phyloP scores from a whole-genome alignment of 2,888 invertebrate genomes.

The Scaptomyza reducta region DNA sequence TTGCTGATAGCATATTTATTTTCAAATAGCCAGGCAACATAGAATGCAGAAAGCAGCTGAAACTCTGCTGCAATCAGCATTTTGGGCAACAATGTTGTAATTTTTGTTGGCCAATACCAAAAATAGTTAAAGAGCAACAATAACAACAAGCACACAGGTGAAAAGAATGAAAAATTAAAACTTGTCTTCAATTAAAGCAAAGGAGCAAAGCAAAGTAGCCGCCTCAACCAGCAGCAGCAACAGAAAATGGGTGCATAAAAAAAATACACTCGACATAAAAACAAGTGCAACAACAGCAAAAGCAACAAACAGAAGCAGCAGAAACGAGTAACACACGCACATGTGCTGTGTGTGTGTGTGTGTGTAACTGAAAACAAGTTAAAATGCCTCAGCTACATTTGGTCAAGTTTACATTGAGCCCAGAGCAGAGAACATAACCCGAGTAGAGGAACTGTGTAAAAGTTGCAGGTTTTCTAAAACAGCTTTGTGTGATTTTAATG shows the following conservation, averaged over 20 bases:
- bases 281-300: slow-evolving; percentile 38
- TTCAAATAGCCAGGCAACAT: slow-evolving; percentile 24
- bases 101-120: slow-evolving; percentile 47
- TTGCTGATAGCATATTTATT: slow-evolving; percentile 43
- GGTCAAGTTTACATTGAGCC: slow-evolving; percentile 69
- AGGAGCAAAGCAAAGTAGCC: slow-evolving; percentile 47
- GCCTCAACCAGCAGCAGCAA: slow-evolving; percentile 33
- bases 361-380: slow-evolving; percentile 74
- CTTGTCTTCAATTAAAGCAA: slow-evolving; percentile 77
- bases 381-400: slow-evolving; percentile 75
- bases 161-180: slow-evolving; percentile 73
- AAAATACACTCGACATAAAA: slow-evolving; percentile 30
- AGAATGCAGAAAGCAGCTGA: slow-evolving; percentile 28
- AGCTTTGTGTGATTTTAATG: slow-evolving; percentile 71
- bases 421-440: slow-evolving; percentile 23
- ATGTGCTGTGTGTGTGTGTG: slow-evolving; percentile 37
- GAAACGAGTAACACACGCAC: slow-evolving; percentile 61
- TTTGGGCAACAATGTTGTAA: slow-evolving; percentile 54
- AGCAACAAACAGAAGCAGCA: slow-evolving; percentile 37
- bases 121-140: slow-evolving; percentile 49
- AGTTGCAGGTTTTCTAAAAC: slow-evolving; percentile 48
- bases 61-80: slow-evolving; percentile 35
- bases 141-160: slow-evolving; percentile 41
- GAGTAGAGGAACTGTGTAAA: slow-evolving; percentile 21
- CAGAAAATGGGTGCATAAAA: slow-evolving; percentile 35